Conservation (phyloP, 2,888 invertebrate species). For the Eustalomyia histrio region DNA sequence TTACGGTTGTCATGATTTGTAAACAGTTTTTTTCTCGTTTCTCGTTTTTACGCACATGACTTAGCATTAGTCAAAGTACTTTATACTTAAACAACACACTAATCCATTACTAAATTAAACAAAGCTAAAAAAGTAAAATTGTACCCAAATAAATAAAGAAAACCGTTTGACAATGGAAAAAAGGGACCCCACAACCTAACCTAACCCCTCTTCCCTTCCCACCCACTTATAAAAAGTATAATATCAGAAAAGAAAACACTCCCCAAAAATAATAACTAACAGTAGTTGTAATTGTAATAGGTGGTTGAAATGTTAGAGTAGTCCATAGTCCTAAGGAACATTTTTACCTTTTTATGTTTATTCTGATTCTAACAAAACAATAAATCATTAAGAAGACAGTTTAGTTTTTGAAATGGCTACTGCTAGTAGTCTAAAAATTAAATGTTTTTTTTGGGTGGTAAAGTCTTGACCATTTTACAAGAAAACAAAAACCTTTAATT, state of each 20-base stretch:
- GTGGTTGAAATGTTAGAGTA: background rate
- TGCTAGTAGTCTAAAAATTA: background rate
- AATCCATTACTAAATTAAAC: conserved; percentile 79
- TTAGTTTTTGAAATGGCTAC: conserved; percentile 55
- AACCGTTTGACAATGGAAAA: conserved; percentile 36
- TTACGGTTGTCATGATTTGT: conserved; percentile 61
- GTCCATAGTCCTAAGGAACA: background rate
- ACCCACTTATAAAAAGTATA: background rate
- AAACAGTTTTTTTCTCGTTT: conserved; percentile 39
- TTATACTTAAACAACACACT: conserved; percentile 64
- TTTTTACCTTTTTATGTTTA: conserved; percentile 52
- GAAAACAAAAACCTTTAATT: conserved; percentile 28
- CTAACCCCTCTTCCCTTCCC: background rate
- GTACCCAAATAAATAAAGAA: conserved; percentile 70
- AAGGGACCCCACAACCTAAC: conserved; percentile 29
- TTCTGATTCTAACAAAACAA: conserved; percentile 52
- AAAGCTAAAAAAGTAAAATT: conserved; percentile 73
- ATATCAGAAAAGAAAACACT: conserved; percentile 17
- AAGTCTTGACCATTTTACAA: background rate
- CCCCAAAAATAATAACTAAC: conserved; percentile 31
- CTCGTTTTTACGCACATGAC: conserved; percentile 70
- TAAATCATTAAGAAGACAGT: conserved; percentile 64
- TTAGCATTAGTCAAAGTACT: conserved; percentile 69
- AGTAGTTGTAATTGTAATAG: conserved; percentile 25
- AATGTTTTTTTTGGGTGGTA: background rate